Conservation (phyloP, 2,113 vertebrate species). For the Morone saxatilis region DNA sequence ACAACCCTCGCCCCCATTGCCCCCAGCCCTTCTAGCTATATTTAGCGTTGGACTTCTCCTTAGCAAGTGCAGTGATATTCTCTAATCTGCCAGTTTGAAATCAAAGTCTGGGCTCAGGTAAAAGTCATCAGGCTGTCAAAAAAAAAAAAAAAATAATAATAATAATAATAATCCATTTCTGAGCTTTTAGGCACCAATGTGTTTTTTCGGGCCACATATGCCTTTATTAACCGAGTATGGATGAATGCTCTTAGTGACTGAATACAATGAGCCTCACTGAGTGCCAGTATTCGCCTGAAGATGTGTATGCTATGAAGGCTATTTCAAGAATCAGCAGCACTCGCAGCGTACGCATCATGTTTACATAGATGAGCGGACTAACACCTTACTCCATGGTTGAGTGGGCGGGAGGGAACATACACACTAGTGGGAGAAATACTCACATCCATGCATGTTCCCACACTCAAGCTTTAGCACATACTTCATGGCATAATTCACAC, state of each 20-base stretch:
- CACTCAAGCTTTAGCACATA: slow-evolving; percentile 39
- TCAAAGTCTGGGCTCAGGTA: slow-evolving; percentile 43
- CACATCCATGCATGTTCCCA: slow-evolving; percentile 36
- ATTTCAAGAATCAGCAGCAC: slow-evolving; percentile 73
- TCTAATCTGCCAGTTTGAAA: slow-evolving; percentile 43
- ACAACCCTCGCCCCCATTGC: slow-evolving; percentile 53
- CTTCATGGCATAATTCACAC: slow-evolving; percentile 51
- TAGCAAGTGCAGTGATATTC: slow-evolving; percentile 48
- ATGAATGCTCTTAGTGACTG: slow-evolving; percentile 63
- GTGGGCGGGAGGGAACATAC: slow-evolving; percentile 41
- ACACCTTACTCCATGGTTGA: slow-evolving; percentile 43
- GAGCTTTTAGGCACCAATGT: slow-evolving; percentile 35
- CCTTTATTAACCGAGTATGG: slow-evolving; percentile 48
- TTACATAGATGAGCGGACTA: slow-evolving; percentile 62
- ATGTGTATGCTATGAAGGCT: slow-evolving; percentile 71
- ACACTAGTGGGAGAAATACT: slow-evolving; percentile 45
- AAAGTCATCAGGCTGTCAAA: background rate
- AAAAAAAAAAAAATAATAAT: background rate
- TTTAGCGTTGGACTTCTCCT: slow-evolving; percentile 67
- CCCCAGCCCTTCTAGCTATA: slow-evolving; percentile 65
- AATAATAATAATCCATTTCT: background rate
- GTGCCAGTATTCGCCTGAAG: slow-evolving; percentile 70
- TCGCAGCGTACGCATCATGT: slow-evolving; percentile 51
- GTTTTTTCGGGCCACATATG: slow-evolving; percentile 7
- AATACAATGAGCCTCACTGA: slow-evolving; percentile 70